Evolutionary conservation across 2,888 invertebrate genomes (phyloP).

Genomic region (Pammene fasciana): DNA sequence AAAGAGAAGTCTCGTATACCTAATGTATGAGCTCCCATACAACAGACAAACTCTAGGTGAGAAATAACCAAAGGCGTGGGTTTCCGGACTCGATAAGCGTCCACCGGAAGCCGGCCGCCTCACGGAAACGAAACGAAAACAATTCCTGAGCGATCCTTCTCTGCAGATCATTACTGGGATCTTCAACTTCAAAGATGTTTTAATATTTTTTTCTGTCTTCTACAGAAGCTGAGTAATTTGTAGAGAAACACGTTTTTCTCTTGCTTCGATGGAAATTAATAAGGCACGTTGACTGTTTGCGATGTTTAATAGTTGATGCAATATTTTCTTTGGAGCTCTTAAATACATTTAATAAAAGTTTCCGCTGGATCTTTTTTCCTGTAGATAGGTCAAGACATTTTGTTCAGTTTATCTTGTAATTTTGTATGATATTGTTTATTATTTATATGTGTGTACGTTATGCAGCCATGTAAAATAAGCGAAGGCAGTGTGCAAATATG

Average conservation of each 20-base stretch:
- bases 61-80: constrained; percentile 45
- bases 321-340: constrained; percentile 30
- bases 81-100: constrained; percentile 54
- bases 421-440: too few species aligned
- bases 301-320: constrained; percentile 26
- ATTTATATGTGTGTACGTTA: too few species aligned
- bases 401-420: too few species aligned
- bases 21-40: too few species aligned
- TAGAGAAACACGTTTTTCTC: constrained; percentile 48
- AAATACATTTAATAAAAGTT: constrained; percentile 26
- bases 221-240: constrained; percentile 59
- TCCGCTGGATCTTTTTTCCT: not conserved
- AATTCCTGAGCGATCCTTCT: constrained; percentile 64
- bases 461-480: too few species aligned
- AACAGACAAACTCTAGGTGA: not conserved
- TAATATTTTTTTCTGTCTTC: constrained; percentile 60
- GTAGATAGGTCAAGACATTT: too few species aligned
- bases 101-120: constrained; percentile 49
- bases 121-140: constrained; percentile 66
- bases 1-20: too few species aligned
- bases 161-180: constrained; percentile 70
- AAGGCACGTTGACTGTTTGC: constrained; percentile 46
- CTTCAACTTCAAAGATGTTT: constrained; percentile 62
- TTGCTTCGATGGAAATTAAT: constrained; percentile 58
- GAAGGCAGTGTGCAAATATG: too few species aligned